phyloP scores from a whole-genome alignment of 2,888 invertebrate species.

The Leucania comma region DNA sequence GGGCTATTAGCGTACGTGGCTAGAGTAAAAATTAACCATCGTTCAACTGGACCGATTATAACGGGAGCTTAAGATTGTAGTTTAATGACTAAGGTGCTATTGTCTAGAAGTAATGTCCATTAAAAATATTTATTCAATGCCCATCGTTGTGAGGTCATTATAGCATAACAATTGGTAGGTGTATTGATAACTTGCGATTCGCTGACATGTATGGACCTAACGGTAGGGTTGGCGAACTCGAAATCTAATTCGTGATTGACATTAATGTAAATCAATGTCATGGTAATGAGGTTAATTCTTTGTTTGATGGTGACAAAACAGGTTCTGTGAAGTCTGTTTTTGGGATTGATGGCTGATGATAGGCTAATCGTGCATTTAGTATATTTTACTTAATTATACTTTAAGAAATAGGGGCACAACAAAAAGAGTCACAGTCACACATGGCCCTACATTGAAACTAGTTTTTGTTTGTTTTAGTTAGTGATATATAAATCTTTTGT shows the following conservation, averaged over 20 bases:
- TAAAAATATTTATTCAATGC: conserved; percentile 65
- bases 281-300: conserved; percentile 1
- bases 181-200: conserved; percentile 62
- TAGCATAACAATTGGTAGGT: conserved; percentile 68
- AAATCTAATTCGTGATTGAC: conserved; percentile 17
- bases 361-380: background rate
- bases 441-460: too few species aligned
- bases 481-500: too few species aligned
- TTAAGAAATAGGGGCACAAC: too few species aligned
- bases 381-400: too few species aligned
- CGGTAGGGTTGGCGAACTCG: conserved; percentile 53
- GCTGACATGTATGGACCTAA: conserved; percentile 45
- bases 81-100: conserved; percentile 42
- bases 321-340: background rate
- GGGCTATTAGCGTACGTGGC: conserved; percentile 44
- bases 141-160: conserved; percentile 57
- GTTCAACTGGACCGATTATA: conserved; percentile 47
- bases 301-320: conserved; percentile 5
- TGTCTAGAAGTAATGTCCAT: conserved; percentile 59
- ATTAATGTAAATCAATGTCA: conserved; percentile 22
- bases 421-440: too few species aligned
- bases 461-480: too few species aligned
- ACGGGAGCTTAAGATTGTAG: conserved; percentile 36
- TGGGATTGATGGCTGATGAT: background rate
- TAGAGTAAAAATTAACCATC: conserved; percentile 31